These are phyloP conservation scores for Anisognathus igniventris DNA, from an alignment of 2,797 vertebrate genomes.

Conservation along the genomic window DNA sequence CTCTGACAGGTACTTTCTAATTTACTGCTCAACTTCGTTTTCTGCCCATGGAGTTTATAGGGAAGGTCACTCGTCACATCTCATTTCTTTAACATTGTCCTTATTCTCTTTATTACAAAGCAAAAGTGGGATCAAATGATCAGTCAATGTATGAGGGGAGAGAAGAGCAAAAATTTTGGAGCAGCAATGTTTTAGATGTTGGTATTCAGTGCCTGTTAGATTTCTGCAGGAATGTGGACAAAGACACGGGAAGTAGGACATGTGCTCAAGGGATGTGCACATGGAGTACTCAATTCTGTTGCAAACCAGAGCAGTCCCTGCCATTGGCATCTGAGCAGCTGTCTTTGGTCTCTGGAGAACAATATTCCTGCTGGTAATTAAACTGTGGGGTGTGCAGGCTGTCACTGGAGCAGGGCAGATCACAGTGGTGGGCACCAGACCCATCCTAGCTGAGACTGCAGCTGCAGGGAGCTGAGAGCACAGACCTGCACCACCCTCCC, in stretches of 20 bases:
- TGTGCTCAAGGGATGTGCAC: not conserved
- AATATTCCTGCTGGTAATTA: not conserved
- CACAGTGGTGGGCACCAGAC: not conserved
- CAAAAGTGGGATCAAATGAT: not conserved
- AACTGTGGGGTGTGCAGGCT: not conserved
- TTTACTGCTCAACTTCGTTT: slow-evolving; percentile 28
- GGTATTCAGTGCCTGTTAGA: not conserved
- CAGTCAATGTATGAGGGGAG: not conserved
- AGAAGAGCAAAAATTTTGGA: not conserved
- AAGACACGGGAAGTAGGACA: not conserved
- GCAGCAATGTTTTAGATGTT: not conserved
- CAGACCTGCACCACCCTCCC: not conserved
- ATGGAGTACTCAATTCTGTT: not conserved
- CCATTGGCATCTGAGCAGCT: not conserved
- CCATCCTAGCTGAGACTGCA: not conserved
- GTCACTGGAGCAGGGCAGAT: not conserved
- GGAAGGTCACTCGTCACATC: slow-evolving; percentile 23
- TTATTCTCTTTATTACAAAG: not conserved
- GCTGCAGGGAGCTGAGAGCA: not conserved
- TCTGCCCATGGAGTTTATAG: slow-evolving; percentile 19
- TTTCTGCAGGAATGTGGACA: not conserved
- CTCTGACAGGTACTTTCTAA: not conserved
- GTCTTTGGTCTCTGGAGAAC: not conserved
- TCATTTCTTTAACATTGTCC: slow-evolving; percentile 16
- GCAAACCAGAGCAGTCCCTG: not conserved